Conservation (phyloP, 2,888 invertebrate species). For the Drosophila diplacantha region DNA sequence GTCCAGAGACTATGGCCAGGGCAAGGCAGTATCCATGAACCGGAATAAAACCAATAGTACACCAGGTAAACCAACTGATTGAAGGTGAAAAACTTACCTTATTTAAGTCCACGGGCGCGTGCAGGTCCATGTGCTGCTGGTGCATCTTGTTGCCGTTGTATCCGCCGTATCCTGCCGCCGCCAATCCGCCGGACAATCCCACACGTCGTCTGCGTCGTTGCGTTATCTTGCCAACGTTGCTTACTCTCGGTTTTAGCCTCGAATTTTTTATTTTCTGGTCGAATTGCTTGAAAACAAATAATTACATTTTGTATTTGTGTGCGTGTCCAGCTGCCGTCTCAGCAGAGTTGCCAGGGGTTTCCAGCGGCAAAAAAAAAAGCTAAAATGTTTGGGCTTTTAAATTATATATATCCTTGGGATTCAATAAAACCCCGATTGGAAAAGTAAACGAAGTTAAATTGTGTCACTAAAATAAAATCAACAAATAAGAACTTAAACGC, state of each 20-base stretch:
- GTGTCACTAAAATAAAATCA: neutral
- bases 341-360: constrained; percentile 33
- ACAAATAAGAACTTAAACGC: neutral
- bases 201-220: constrained; percentile 46
- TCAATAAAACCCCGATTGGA: neutral
- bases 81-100: constrained; percentile 75
- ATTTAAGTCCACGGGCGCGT: constrained; percentile 79
- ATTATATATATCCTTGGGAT: too few species aligned
- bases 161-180: constrained; percentile 19
- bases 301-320: constrained; percentile 54
- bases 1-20: constrained; percentile 81
- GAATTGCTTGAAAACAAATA: constrained; percentile 24
- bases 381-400: neutral
- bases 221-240: constrained; percentile 49
- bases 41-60: neutral
- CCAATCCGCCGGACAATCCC: constrained; percentile 47
- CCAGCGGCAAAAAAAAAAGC: neutral
- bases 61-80: neutral
- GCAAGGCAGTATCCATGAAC: neutral
- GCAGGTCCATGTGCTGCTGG: constrained; percentile 75
- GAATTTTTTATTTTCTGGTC: constrained; percentile 7
- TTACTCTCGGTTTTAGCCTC: constrained; percentile 7
- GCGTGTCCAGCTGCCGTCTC: constrained; percentile 29
- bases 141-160: constrained; percentile 53
- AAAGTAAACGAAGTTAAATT: neutral